phyloP scores from a whole-genome alignment of 2,113 vertebrate species.

The Pristiophorus japonicus region DNA sequence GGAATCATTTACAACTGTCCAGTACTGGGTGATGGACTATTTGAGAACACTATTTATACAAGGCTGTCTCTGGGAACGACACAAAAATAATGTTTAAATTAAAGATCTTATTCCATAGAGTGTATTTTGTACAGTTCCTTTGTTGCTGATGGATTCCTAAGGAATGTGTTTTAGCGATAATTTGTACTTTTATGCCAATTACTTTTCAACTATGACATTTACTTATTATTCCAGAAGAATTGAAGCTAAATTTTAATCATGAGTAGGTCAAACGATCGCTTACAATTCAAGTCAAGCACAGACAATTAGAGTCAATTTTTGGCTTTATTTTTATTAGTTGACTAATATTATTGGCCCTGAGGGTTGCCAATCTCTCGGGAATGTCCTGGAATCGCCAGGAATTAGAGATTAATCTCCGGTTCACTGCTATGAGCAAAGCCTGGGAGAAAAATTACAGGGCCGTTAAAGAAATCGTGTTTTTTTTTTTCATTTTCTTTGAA shows the following conservation, averaged over 20 bases:
- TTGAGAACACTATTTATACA: neutral
- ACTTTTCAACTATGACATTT: neutral
- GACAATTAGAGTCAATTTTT: neutral
- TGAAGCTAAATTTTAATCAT: neutral
- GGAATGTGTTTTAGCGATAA: neutral
- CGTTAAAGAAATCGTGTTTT: neutral
- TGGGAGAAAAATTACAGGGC: neutral
- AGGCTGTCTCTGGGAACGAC: neutral
- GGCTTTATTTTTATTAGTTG: conserved; percentile 12
- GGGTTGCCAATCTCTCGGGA: neutral
- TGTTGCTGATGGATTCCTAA: neutral
- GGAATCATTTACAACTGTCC: neutral
- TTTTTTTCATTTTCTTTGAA: neutral
- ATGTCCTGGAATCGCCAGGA: neutral
- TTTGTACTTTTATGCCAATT: conserved; percentile 15
- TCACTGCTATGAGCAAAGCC: neutral
- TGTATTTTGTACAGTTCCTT: neutral
- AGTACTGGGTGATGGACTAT: neutral
- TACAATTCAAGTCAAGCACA: neutral
- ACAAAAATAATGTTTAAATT: neutral
- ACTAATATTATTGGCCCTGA: conserved; percentile 15
- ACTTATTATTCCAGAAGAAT: neutral
- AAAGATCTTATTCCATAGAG: neutral
- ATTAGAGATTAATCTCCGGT: neutral
- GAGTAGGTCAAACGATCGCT: neutral